Base-by-base conservation (phyloP, 2,888 invertebrate species). In the Ormyrus pomaceus region DNA sequence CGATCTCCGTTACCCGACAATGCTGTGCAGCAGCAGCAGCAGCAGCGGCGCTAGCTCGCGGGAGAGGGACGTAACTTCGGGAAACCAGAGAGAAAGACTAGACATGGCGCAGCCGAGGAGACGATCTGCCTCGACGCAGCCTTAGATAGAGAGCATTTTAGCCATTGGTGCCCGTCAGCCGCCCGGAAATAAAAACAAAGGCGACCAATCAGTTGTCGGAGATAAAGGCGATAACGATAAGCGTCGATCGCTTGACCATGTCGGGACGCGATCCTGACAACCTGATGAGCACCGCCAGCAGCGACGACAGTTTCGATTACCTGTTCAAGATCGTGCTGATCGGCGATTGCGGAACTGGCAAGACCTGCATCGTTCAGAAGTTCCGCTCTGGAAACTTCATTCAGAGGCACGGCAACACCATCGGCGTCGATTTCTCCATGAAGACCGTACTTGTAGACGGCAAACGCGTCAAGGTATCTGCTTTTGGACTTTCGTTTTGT, bases 351-450 rank as follows among this genome's bases (percentile, higher is more conserved):
- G 96, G 96, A 48, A 95, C 96, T 53, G 97, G 98, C 50, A 98
- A 98, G 93, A 98, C 98, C 82, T 98, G 96, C 88, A 96, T 99
- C 84, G 98, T 99, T 80, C 98, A 98, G 91, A 94, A 98, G 85
- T 96, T 99, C 91, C 97, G 97, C 91, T 97, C 97, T 82, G 99
- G 98, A 81, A 97, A 97, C 86, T 99, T 97, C 89, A 95, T 98
- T 84, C 98, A 99, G 92, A 93, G 96, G 84, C 98, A 98, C 92
- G 98, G 98, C 80, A 98, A 97, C 90, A 99, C 99, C 68, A 99
- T 99, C 89, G 98, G 98, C 83, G 98, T 99, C 77, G 98, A 99
- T 92, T 99, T 99, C 92, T 98, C 98, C 82, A 99, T 98, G 98
- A 98, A 98, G 94, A 98, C 98, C 74, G 94, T 99, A 59, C 93